These are phyloP conservation scores for Rhinoderma darwinii DNA, from an alignment of 2,113 vertebrate species.

Conservation along the genomic window DNA sequence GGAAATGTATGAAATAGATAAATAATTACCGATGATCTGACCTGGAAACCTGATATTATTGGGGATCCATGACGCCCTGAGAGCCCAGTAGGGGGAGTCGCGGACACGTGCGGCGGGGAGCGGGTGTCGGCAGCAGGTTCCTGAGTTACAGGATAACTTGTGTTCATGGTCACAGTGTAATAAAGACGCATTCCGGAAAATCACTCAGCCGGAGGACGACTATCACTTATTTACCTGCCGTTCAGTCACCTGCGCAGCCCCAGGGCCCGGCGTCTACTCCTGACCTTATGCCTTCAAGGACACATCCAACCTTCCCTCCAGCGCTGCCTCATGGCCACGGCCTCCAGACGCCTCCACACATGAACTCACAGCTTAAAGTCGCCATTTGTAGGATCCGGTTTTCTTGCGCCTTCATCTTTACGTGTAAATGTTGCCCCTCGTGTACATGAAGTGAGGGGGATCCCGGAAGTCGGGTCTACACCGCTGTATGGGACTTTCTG, in stretches of 20 bases:
- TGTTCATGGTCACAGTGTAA: slow-evolving; percentile 12
- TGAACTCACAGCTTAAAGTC: no score
- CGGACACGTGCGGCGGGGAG: background rate
- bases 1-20: no score
- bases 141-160: slow-evolving; percentile 5
- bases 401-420: no score
- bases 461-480: no score
- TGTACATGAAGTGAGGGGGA: no score
- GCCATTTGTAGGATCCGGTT: no score
- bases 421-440: no score
- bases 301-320: background rate
- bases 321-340: no score
- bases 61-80: no score
- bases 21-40: no score
- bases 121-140: background rate
- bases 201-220: background rate
- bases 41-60: background rate
- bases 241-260: background rate
- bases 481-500: no score
- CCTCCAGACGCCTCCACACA: no score
- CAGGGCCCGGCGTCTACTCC: background rate
- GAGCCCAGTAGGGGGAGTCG: background rate
- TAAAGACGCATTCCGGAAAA: slow-evolving; percentile 1
- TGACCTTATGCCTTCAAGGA: slow-evolving; percentile 5
- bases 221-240: background rate